Evolutionary conservation across 1,140 invertebrate species (phyloP).

Genomic region (Caenorhabditis brenneri): DNA sequence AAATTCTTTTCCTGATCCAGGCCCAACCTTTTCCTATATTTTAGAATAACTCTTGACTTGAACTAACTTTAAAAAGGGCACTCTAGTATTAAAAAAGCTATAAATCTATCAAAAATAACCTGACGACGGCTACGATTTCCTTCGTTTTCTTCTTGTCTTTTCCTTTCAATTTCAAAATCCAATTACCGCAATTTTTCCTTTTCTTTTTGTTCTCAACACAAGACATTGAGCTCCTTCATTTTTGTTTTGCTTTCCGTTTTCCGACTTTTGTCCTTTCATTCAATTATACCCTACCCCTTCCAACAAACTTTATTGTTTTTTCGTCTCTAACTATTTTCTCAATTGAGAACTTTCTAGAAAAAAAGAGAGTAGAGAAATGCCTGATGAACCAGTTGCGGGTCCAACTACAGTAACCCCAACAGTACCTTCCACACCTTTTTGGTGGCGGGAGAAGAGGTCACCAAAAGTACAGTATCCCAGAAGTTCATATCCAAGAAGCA

Average conservation of each 20-base stretch:
- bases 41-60: background rate
- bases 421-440: constrained; percentile 37
- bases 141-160: background rate
- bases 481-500: constrained; percentile 32
- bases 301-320: background rate
- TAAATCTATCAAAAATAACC: constrained; percentile 27
- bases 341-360: background rate
- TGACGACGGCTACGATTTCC: background rate
- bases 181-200: constrained; percentile 12
- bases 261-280: background rate
- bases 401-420: constrained; percentile 11
- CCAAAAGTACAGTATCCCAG: constrained; percentile 1
- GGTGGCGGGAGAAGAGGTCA: constrained; percentile 54
- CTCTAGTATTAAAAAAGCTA: constrained; percentile 5
- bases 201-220: background rate
- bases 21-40: background rate
- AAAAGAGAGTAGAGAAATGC: background rate
- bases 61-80: background rate
- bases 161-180: background rate
- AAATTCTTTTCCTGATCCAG: no score
- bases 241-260: background rate
- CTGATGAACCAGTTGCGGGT: background rate
- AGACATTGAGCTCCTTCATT: background rate
- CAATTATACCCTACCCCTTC: background rate
- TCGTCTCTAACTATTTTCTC: background rate